phyloP scores from a whole-genome alignment of 2,888 invertebrate genomes.

The Aphidius colemani region DNA sequence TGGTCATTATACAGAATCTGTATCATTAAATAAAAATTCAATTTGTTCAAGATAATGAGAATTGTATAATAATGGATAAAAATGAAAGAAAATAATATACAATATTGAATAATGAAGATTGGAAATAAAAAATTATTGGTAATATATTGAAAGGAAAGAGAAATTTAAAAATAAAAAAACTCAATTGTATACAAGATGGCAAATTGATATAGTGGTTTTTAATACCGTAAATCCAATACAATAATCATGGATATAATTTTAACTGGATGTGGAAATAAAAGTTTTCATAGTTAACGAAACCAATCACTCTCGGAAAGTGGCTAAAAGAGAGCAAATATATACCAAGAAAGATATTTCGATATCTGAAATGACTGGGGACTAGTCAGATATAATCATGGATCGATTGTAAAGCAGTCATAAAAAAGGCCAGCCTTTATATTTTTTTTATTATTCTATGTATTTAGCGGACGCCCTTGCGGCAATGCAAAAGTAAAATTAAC shows the following conservation, averaged over 20 bases:
- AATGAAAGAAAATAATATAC: no score
- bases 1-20: no score
- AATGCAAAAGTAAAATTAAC: slow-evolving; percentile 31
- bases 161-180: neutral
- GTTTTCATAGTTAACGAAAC: slow-evolving; percentile 31
- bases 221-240: neutral
- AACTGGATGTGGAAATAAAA: slow-evolving; percentile 5
- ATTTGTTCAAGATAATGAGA: no score
- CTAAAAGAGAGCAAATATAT: slow-evolving; percentile 1
- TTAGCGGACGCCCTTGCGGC: slow-evolving; percentile 33
- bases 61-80: no score
- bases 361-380: neutral
- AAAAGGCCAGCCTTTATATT: no score
- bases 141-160: neutral
- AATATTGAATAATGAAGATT: no score
- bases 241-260: slow-evolving; percentile 14
- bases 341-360: slow-evolving; percentile 2
- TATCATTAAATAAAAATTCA: no score
- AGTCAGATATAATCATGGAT: slow-evolving; percentile 30
- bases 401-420: slow-evolving; percentile 23
- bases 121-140: no score
- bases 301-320: slow-evolving; percentile 26
- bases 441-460: slow-evolving; percentile 28
- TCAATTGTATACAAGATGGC: neutral
- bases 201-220: neutral